Conservation (phyloP, 2,888 invertebrate genomes). For the Cyrtodaria siliqua region DNA sequence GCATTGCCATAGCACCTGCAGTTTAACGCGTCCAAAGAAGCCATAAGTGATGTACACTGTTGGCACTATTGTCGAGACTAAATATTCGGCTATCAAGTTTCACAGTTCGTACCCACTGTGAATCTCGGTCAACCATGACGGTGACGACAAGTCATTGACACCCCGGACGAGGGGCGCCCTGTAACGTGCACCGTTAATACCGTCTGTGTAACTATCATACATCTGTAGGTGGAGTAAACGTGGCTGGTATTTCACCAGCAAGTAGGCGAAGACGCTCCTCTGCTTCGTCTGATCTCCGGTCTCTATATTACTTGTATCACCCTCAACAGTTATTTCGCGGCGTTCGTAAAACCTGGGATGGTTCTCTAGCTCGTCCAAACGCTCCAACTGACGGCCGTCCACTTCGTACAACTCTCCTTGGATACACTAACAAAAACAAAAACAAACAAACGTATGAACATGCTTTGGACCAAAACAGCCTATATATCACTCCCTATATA, state of each 20-base stretch:
- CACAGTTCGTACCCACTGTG: conserved; percentile 42
- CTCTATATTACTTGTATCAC: conserved; percentile 1
- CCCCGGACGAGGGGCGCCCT: conserved; percentile 12
- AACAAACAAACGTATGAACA: too few relatives aligned
- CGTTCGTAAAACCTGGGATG: conserved; percentile 94
- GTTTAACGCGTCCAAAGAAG: too few relatives aligned
- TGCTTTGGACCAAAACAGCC: too few relatives aligned
- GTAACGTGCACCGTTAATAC: conserved; percentile 28
- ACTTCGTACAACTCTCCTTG: too few relatives aligned
- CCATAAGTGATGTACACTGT: too few relatives aligned
- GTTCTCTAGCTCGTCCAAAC: conserved; percentile 93
- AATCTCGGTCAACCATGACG: conserved; percentile 45
- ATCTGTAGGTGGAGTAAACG: conserved; percentile 42
- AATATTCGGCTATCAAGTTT: too few relatives aligned
- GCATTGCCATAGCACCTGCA: too few relatives aligned
- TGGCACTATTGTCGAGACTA: too few relatives aligned
- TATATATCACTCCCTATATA: too few relatives aligned
- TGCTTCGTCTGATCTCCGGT: not conserved
- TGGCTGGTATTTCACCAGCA: conserved; percentile 45
- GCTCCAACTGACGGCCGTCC: conserved; percentile 89
- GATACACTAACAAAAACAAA: too few relatives aligned
- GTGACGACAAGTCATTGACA: conserved; percentile 10
- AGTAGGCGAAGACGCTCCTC: conserved; percentile 24
- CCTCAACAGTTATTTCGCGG: conserved; percentile 41
- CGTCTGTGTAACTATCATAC: conserved; percentile 33